phyloP scores from a whole-genome alignment of 2,797 vertebrate genomes.

The Gymnoscopelus braueri region DNA sequence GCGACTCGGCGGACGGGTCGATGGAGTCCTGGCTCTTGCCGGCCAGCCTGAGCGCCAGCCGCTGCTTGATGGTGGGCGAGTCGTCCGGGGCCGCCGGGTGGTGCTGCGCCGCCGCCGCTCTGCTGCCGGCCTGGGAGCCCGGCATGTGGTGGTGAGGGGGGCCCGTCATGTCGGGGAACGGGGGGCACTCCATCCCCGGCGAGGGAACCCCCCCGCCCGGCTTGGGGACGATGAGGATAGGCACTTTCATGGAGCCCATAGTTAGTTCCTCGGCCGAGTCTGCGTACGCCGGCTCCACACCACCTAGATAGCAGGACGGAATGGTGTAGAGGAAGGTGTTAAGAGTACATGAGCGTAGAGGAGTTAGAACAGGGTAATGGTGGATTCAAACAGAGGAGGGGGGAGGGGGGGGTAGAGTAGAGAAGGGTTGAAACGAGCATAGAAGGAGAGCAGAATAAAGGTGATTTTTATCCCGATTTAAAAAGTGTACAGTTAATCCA shows the following conservation, averaged over 20 bases:
- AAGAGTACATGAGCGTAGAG: too few species aligned
- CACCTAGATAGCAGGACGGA: constrained; percentile 43
- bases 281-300: constrained; percentile 79
- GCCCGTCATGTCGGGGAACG: constrained; percentile 86
- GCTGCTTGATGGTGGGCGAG: constrained; percentile 91
- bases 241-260: constrained; percentile 93
- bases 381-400: not conserved
- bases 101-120: constrained; percentile 11
- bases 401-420: not conserved
- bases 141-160: constrained; percentile 71
- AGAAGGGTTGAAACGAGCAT: not conserved
- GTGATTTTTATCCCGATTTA: not conserved
- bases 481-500: not conserved
- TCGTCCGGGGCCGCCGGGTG: constrained; percentile 85
- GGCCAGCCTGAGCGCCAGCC: constrained; percentile 84
- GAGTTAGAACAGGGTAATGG: too few species aligned
- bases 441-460: not conserved
- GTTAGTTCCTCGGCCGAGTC: constrained; percentile 89
- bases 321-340: not conserved
- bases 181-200: constrained; percentile 86
- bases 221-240: constrained; percentile 95
- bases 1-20: constrained; percentile 71
- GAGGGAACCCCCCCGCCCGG: constrained; percentile 72
- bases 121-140: constrained; percentile 72
- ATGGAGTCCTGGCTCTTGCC: constrained; percentile 87